phyloP scores from a whole-genome alignment of 2,888 invertebrate genomes.

The Ferrisia virgata region DNA sequence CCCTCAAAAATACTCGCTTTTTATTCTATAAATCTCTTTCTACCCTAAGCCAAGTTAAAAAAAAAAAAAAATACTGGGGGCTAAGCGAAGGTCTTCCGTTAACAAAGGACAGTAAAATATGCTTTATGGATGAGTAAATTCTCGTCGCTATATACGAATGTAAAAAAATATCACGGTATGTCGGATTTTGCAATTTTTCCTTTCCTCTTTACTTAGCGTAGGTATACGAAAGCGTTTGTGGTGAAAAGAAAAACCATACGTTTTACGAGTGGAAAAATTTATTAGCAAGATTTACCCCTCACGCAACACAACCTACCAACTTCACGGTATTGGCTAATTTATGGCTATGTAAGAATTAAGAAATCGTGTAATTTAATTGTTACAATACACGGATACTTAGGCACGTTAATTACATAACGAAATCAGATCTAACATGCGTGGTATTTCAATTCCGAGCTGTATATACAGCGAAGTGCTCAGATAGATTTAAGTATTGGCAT shows the following conservation, averaged over 20 bases:
- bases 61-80: background rate
- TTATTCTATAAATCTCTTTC: constrained; percentile 38
- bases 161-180: constrained; percentile 31
- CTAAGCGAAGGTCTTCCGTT: constrained; percentile 17
- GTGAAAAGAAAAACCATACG: background rate
- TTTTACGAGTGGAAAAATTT: background rate
- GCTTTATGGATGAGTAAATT: constrained; percentile 37
- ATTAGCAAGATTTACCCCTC: background rate
- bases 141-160: background rate
- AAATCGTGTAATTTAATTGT: background rate
- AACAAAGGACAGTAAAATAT: constrained; percentile 34
- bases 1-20: constrained; percentile 38
- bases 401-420: background rate
- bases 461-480: no score
- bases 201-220: background rate
- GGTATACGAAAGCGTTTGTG: background rate
- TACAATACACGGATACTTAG: background rate
- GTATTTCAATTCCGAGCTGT: background rate
- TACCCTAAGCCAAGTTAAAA: background rate
- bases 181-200: constrained; percentile 10
- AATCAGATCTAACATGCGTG: background rate
- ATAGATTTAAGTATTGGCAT: no score
- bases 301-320: background rate
- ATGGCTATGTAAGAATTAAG: background rate
- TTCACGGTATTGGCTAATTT: background rate